A percentile compares a stretch with the other conserved stretches of the same genome.
These are phyloP conservation scores for Idaea straminata DNA, from an alignment of 2,888 invertebrate genomes.

Conservation along the genomic window DNA sequence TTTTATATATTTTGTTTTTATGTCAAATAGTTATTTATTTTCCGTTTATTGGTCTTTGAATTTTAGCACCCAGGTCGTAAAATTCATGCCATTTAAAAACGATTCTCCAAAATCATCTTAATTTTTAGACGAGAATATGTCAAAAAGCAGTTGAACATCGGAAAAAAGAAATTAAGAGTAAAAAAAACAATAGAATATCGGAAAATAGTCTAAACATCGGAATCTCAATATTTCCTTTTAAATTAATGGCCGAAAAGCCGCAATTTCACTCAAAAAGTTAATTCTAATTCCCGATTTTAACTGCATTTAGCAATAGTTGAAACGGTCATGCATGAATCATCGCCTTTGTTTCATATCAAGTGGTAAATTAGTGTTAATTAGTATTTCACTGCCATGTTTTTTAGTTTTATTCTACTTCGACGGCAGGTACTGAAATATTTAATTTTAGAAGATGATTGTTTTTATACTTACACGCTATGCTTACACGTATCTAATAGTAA, in stretches of 20 bases:
- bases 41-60: too few relatives aligned
- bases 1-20: too few relatives aligned
- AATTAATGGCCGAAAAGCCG: not conserved
- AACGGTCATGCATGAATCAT: not conserved
- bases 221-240: not conserved
- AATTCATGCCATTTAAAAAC: too few relatives aligned
- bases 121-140: too few relatives aligned
- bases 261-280: not conserved
- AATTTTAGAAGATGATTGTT: not conserved
- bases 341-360: not conserved
- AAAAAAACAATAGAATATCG: too few relatives aligned
- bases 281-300: not conserved
- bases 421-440: too few relatives aligned
- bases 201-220: too few relatives aligned
- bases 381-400: not conserved
- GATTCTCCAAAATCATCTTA: too few relatives aligned
- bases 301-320: not conserved
- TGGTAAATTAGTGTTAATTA: not conserved
- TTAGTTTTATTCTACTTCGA: not conserved
- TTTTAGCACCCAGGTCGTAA: too few relatives aligned
- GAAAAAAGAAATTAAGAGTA: too few relatives aligned
- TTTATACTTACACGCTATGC: not conserved
- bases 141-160: too few relatives aligned
- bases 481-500: not conserved
- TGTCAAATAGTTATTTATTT: too few relatives aligned